These are phyloP conservation scores for Hippocampus barbouri DNA, from an alignment of 2,113 vertebrate species.

Conservation along the genomic window DNA sequence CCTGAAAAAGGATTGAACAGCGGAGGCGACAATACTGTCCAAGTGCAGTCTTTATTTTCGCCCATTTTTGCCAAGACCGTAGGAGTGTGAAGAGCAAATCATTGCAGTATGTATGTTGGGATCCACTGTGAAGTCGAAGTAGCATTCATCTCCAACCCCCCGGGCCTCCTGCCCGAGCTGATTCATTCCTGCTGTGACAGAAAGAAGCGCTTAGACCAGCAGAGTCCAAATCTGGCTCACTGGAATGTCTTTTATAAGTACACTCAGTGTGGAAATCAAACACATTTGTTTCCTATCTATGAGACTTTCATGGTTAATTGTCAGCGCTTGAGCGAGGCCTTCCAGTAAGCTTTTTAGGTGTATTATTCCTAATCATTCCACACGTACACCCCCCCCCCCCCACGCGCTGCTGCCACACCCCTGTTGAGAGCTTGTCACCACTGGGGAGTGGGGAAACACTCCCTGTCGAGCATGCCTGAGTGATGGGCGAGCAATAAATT, in stretches of 20 bases:
- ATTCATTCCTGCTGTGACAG: slow-evolving; percentile 51
- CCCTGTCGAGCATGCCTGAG: slow-evolving; percentile 43
- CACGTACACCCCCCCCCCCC: slow-evolving; percentile 5
- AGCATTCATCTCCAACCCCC: slow-evolving; percentile 41
- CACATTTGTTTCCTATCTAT: neutral
- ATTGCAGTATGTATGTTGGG: slow-evolving; percentile 22
- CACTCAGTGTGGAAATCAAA: slow-evolving; percentile 5
- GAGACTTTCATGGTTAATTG: neutral
- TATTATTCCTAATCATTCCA: slow-evolving; percentile 32
- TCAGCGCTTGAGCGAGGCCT: slow-evolving; percentile 1
- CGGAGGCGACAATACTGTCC: neutral
- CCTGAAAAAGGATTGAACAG: neutral
- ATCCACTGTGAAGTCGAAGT: slow-evolving; percentile 30
- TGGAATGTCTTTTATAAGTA: slow-evolving; percentile 17
- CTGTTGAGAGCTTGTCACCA: slow-evolving; percentile 32
- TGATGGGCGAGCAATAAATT: neutral
- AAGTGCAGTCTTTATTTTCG: slow-evolving; percentile 7
- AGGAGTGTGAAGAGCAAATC: slow-evolving; percentile 19
- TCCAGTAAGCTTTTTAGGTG: slow-evolving; percentile 29
- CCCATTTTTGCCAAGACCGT: slow-evolving; percentile 17
- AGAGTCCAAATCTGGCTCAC: slow-evolving; percentile 28
- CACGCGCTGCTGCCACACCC: slow-evolving; percentile 42
- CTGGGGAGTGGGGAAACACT: slow-evolving; percentile 40
- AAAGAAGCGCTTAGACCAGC: slow-evolving; percentile 35
- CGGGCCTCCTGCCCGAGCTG: slow-evolving; percentile 48